Evolutionary conservation across 1,140 invertebrate genomes (phyloP).

Genomic region (Muscidifurax raptorellus): DNA sequence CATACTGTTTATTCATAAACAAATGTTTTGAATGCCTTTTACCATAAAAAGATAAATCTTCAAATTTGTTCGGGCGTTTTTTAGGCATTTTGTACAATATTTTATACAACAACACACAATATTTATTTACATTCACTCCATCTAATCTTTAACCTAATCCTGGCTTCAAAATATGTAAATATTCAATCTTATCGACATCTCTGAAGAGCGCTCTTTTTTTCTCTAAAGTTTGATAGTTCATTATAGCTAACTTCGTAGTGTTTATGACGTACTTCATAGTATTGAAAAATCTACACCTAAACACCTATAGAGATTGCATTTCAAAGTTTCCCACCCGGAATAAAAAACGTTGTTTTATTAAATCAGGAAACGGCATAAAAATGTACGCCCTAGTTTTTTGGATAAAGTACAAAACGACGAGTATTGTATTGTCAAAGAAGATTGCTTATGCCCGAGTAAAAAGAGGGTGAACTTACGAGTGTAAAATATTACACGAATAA

Average conservation of each 20-base stretch:
- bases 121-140: background rate
- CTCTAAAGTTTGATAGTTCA: background rate
- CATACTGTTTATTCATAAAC: background rate
- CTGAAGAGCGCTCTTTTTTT: too few relatives aligned
- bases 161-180: too few relatives aligned
- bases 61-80: background rate
- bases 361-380: background rate
- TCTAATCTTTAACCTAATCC: background rate
- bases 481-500: background rate
- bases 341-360: background rate
- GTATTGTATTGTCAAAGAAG: background rate
- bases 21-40: background rate
- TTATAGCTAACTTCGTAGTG: background rate
- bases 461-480: background rate
- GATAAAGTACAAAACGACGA: conserved; percentile 1
- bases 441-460: background rate
- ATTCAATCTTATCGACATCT: too few relatives aligned
- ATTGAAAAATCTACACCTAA: background rate
- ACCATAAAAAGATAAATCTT: background rate
- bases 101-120: too few relatives aligned
- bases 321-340: background rate
- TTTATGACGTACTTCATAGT: background rate
- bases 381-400: background rate
- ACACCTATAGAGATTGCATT: too few relatives aligned
- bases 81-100: conserved; percentile 22